Percentiles rank a stretch among this genome's conserved stretches.
Evolutionary conservation across 2,113 vertebrate genomes (phyloP).

Genomic region (Alosa alosa): DNA sequence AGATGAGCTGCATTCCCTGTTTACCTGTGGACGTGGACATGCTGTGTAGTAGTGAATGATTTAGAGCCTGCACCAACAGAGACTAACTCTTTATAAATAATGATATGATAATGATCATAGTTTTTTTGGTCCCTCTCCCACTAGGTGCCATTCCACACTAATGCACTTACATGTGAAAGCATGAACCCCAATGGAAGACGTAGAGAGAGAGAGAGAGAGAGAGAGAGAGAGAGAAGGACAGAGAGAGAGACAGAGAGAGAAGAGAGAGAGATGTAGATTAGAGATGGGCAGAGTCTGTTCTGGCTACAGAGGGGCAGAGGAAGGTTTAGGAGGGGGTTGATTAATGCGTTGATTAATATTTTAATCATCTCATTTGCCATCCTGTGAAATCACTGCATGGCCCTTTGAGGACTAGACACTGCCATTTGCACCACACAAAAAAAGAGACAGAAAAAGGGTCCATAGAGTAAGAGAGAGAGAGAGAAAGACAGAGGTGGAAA

Average conservation of each 20-base stretch:
- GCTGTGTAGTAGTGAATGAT: neutral
- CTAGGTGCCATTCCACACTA: conserved; percentile 41
- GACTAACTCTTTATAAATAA: neutral
- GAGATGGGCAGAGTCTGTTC: conserved; percentile 12
- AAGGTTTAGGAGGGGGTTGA: conserved; percentile 27
- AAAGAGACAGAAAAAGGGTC: neutral
- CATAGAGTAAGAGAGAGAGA: neutral
- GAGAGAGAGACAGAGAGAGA: neutral
- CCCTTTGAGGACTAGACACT: neutral
- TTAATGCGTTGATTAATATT: conserved; percentile 48
- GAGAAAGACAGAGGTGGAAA: neutral
- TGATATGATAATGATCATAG: neutral
- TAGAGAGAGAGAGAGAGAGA: neutral
- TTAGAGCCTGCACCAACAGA: neutral
- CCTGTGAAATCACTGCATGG: neutral
- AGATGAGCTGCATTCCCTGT: neutral
- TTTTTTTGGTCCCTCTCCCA: neutral
- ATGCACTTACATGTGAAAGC: conserved; percentile 42
- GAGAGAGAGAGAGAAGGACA: neutral
- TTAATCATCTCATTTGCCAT: conserved; percentile 43
- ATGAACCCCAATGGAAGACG: conserved; percentile 34
- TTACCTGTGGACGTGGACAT: neutral
- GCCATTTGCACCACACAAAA: neutral
- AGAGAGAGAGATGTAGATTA: neutral
- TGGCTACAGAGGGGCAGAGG: neutral